Conservation (phyloP, 92 coral and sea anemone genomes). For the Zoanthus sansibaricus region DNA sequence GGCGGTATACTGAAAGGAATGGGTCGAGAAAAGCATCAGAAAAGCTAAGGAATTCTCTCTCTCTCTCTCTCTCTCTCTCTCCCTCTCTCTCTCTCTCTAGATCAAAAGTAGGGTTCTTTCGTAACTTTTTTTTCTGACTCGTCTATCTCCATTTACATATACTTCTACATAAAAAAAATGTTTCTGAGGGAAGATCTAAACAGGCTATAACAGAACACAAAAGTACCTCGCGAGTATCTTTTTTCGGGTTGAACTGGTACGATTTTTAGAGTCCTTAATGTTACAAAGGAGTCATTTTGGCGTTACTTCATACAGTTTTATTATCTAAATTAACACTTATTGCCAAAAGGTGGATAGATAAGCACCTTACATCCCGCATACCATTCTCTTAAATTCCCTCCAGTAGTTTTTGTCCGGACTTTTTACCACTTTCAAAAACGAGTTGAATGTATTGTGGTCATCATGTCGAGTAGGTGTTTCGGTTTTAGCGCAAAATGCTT, state of each 20-base stretch:
- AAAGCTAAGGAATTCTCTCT: too few relatives aligned
- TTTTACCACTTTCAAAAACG: background rate
- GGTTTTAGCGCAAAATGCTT: background rate
- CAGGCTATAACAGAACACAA: background rate
- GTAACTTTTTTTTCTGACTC: background rate
- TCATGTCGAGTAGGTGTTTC: background rate
- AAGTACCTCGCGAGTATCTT: conserved; percentile 1
- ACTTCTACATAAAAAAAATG: background rate
- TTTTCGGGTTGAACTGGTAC: background rate
- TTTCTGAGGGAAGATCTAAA: background rate
- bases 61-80: background rate
- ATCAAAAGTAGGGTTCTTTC: conserved; percentile 1
- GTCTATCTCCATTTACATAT: background rate
- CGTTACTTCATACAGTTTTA: background rate
- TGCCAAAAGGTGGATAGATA: background rate
- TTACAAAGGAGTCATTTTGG: background rate
- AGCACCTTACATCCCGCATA: background rate
- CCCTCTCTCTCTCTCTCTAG: background rate
- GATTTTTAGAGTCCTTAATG: background rate
- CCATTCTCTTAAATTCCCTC: conserved; percentile 1
- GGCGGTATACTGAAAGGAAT: too few relatives aligned
- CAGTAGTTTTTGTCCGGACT: background rate
- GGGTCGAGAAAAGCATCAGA: too few relatives aligned
- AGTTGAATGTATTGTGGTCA: background rate
- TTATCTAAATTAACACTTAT: background rate